These are phyloP conservation scores for Saxidomus purpurata DNA, from an alignment of 1,140 invertebrate genomes.

Conservation along the genomic window DNA sequence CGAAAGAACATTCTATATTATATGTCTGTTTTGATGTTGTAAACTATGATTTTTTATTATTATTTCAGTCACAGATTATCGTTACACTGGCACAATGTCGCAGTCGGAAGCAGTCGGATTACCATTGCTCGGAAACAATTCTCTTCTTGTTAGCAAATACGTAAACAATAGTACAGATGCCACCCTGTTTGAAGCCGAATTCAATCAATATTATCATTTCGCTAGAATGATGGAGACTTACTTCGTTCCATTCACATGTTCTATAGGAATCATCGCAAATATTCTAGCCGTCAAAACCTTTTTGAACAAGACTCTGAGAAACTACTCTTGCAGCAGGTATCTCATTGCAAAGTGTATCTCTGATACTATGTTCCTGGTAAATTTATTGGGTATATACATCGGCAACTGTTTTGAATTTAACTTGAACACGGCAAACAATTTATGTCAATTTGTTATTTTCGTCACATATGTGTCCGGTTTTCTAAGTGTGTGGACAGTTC, in stretches of 20 bases:
- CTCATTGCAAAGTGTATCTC: conserved; percentile 74
- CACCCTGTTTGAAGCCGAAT: not conserved
- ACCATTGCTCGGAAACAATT: not conserved
- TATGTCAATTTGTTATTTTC: conserved; percentile 84
- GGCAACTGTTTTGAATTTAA: conserved; percentile 85
- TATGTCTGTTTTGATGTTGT: no score
- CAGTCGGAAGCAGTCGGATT: not conserved
- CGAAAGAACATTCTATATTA: no score
- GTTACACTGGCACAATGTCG: not conserved
- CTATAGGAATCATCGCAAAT: conserved; percentile 74
- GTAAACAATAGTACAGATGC: not conserved
- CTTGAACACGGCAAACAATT: conserved; percentile 73
- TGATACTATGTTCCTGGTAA: conserved; percentile 74
- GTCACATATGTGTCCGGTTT: conserved; percentile 83
- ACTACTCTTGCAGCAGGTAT: conserved; percentile 77
- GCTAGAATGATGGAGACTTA: conserved; percentile 49
- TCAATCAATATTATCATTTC: not conserved
- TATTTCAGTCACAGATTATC: no score
- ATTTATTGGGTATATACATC: conserved; percentile 87
- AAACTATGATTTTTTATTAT: no score
- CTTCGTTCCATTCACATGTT: conserved; percentile 69
- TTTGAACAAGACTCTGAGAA: conserved; percentile 68
- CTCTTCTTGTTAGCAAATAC: not conserved
- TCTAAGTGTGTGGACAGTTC: conserved; percentile 85
- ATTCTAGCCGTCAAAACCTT: conserved; percentile 70